phyloP scores from a whole-genome alignment of 2,797 vertebrate genomes.

The Myotis pilosus region DNA sequence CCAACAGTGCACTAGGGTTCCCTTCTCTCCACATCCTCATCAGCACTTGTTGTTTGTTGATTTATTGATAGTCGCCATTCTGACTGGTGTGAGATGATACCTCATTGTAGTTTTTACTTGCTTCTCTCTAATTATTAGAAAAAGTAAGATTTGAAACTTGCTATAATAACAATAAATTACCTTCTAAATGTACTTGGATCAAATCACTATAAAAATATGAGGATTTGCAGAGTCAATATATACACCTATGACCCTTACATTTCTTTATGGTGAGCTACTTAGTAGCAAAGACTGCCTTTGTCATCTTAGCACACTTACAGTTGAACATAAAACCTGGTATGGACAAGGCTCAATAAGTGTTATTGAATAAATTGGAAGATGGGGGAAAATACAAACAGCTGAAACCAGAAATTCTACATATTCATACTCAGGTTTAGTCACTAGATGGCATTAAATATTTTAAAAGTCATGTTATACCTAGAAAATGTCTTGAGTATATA shows the following conservation, averaged over 20 bases:
- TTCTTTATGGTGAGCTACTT: neutral
- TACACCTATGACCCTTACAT: neutral
- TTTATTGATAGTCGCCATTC: neutral
- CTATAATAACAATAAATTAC: neutral
- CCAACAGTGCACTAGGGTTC: neutral
- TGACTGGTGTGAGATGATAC: neutral
- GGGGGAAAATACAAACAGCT: neutral
- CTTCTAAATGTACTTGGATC: neutral
- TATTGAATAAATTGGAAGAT: neutral
- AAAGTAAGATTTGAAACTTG: conserved; percentile 4
- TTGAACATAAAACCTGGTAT: neutral
- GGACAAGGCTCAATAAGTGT: neutral
- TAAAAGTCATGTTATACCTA: neutral
- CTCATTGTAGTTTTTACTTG: neutral
- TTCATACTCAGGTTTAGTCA: neutral
- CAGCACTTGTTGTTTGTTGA: neutral
- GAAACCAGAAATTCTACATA: conserved; percentile 11
- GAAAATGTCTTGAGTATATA: neutral
- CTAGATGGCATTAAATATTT: conserved; percentile 22
- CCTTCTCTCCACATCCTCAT: neutral
- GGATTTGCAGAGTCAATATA: neutral
- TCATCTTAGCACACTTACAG: neutral
- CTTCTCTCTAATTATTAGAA: neutral
- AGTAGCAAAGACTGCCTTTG: neutral
- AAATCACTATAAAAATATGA: conserved; percentile 43